Evolutionary conservation across 2,797 vertebrate genomes (phyloP), one percentile per base, ranked within the genome.

Genomic region (Alosa sapidissima): DNA sequence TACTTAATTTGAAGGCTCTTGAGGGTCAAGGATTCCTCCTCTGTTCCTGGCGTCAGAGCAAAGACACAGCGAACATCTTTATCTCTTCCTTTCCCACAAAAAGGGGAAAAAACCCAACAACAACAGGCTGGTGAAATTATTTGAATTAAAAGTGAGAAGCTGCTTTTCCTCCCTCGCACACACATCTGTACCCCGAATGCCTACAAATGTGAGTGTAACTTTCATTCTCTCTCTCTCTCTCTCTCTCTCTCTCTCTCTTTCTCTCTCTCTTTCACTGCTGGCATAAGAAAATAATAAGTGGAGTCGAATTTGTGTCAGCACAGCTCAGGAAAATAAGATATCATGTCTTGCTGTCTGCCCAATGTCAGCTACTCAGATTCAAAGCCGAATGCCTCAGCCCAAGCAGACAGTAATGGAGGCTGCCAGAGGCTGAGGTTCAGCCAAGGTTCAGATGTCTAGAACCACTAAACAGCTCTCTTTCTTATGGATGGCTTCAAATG

Each of bases 251-350:
- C n/a, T 68, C 19, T 51, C 68, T 85, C 11, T 65, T 21, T 81
- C 28, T 68, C 19, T n/a, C n/a, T 68, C 19, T 51, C 68, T 85
- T 54, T 82, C 82, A 86, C 48, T 93, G 89, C 93, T 93, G 93
- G 93, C 96, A 96, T 96, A 96, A 96, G 96, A 97, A 96, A 97
- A 97, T 96, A 97, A 97, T 96, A 97, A 97, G 95, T 93, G 93
- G 94, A 94, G 96, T 95, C 95, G 96, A 97, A 96, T 97, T 97
- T 97, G 96, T 98, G 97, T 98, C 97, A 98, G 96, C 92, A 93
- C 91, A 89, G 96, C 96, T 97, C 96, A 96, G 94, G 94, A 98
- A 97, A 99, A 97, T 98, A 98, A 99, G 98, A 99, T 98, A 98
- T 99, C 97, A 99, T 94, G 96, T 97, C 96, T 96, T 96, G 95